Base-by-base conservation (phyloP, 2,113 vertebrate species). In the Pluvialis apricaria region DNA sequence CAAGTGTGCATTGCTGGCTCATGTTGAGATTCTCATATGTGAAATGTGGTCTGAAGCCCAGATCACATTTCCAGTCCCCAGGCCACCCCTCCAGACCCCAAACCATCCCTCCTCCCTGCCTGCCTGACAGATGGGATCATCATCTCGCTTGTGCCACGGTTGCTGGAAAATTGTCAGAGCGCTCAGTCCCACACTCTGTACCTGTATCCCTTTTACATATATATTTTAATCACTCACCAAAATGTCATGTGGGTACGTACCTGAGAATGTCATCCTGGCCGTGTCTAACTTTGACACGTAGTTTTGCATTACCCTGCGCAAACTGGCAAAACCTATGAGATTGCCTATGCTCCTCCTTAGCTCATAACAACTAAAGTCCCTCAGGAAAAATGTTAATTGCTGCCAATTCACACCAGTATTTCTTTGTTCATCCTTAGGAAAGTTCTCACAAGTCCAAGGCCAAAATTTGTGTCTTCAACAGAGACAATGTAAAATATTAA, bases 61-160 rank as follows among this genome's bases (percentile, higher is more conserved):
- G 38, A 32, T 34, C 3, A 10, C 47, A 17, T 24, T 58, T 60
- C 32, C 73, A 72, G 4, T 5, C 38, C 51, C 20, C 66, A 49
- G 13, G 32, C 12, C 44, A 71, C 22, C 31, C n/a, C 8, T 24
- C 40, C 36, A 16, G 32, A 42, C 25, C 49, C 70, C 36, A n/a
- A 18, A 49, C 13, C 52, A 44, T 34, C 45, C 44, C 16, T 47
- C 21, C 52, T 62, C 68, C 18, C 34, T 1, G 0, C 32, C 38
- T 32, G 44, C 45, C 72, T 54, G 32, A 17, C 55, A 32, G 36
- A 24, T 32, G 49, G 69, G 54, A 32, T 19, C 2, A 3, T 1
- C 0, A 7, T 16, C 54, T 51, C 4, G 0, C 54, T 42, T 29
- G 38, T 21, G 34, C n/a, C 28, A 19, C 3, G 1, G 47, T 5